Evolutionary conservation across 1,140 invertebrate genomes (phyloP).

Genomic region (Nasonia longicornis): DNA sequence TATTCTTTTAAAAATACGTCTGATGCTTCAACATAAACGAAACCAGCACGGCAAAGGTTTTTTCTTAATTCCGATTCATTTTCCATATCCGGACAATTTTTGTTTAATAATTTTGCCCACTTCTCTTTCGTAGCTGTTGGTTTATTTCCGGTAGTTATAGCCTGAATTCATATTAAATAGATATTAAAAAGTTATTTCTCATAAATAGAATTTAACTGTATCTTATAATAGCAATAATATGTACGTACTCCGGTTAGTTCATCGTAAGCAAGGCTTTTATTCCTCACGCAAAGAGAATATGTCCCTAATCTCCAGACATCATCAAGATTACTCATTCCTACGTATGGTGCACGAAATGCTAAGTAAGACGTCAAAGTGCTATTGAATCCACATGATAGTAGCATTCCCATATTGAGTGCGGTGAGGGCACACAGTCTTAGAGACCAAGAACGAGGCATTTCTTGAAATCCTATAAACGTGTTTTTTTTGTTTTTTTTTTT

Average conservation of each 20-base stretch:
- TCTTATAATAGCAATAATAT: background rate
- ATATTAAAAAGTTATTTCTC: background rate
- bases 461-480: slow-evolving; percentile 50
- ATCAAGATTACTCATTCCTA: slow-evolving; percentile 50
- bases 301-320: slow-evolving; percentile 49
- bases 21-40: slow-evolving; percentile 53
- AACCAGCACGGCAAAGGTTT: slow-evolving; percentile 48
- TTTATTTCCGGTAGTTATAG: background rate
- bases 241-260: slow-evolving; percentile 19
- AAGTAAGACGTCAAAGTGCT: slow-evolving; percentile 55
- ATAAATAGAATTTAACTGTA: background rate
- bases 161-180: background rate
- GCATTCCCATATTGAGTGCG: slow-evolving; percentile 52
- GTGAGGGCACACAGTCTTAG: slow-evolving; percentile 51
- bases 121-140: slow-evolving; percentile 3
- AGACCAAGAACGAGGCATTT: slow-evolving; percentile 52
- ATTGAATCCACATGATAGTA: slow-evolving; percentile 54
- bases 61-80: slow-evolving; percentile 25
- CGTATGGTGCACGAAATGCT: slow-evolving; percentile 46
- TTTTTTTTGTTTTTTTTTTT: background rate
- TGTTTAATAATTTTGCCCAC: slow-evolving; percentile 51
- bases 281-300: slow-evolving; percentile 55
- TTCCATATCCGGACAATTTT: slow-evolving; percentile 52
- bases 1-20: slow-evolving; percentile 53
- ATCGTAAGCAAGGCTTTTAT: slow-evolving; percentile 49